Evolutionary conservation across 2,888 invertebrate species (phyloP).

Genomic region (Drosophila tripunctata): DNA sequence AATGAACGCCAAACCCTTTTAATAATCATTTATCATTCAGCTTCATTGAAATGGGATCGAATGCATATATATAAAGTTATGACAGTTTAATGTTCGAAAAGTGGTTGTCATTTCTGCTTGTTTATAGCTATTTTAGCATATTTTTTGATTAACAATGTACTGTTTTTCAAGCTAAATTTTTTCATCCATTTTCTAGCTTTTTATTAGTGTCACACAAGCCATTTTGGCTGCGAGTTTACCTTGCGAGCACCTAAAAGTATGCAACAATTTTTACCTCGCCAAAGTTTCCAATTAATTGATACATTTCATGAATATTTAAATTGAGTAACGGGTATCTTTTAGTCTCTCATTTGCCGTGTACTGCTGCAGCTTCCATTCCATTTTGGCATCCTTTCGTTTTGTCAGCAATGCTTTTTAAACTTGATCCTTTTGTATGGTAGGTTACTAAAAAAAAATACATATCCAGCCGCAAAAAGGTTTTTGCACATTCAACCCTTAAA

Average conservation of each 20-base stretch:
- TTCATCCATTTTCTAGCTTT: too few species aligned
- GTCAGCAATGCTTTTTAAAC: slow-evolving; percentile 12
- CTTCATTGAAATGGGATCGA: background rate
- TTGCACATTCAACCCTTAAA: slow-evolving; percentile 20
- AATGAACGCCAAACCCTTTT: too few species aligned
- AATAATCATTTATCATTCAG: background rate
- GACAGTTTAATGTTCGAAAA: background rate
- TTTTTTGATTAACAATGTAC: too few species aligned
- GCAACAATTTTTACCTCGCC: background rate
- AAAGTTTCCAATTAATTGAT: background rate
- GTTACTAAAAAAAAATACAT: slow-evolving; percentile 25
- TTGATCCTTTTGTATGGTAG: slow-evolving; percentile 16
- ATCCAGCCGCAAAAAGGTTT: slow-evolving; percentile 34
- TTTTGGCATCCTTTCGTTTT: background rate
- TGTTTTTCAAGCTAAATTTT: too few species aligned
- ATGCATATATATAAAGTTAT: background rate
- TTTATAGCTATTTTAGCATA: too few species aligned
- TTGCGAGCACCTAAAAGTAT: background rate
- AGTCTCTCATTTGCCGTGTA: background rate
- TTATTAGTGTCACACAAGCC: too few species aligned
- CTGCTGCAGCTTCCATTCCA: background rate
- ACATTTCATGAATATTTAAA: background rate
- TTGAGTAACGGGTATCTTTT: background rate
- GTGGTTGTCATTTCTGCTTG: too few species aligned
- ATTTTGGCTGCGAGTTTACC: too few species aligned